Conservation (phyloP, 2,113 vertebrate species). For the Tringa solitaria region DNA sequence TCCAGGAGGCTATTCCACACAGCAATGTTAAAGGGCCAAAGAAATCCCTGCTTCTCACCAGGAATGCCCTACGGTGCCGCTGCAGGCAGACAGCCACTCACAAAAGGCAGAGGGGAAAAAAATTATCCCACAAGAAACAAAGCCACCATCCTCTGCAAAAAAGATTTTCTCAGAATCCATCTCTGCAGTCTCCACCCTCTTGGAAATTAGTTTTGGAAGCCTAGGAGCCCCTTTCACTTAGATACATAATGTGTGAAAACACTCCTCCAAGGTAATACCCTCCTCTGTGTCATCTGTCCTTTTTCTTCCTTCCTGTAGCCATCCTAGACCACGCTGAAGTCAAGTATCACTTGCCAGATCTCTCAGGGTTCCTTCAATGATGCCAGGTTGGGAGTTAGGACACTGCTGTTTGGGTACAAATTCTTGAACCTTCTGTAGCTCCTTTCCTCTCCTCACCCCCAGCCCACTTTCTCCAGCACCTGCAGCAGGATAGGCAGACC, state of each 20-base stretch:
- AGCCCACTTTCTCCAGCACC: neutral
- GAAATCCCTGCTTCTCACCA: neutral
- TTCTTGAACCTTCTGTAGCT: neutral
- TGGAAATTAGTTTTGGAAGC: neutral
- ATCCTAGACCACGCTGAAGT: neutral
- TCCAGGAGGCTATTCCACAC: neutral
- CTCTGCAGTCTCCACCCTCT: neutral
- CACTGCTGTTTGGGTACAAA: neutral
- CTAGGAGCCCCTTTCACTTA: neutral
- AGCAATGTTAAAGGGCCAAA: neutral
- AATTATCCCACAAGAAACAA: neutral
- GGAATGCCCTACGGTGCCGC: accelerated
- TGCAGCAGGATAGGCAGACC: neutral
- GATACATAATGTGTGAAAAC: neutral
- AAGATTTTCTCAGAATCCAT: neutral
- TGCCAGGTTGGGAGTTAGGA: neutral
- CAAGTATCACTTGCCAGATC: neutral
- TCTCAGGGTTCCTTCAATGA: neutral
- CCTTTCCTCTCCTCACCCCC: neutral
- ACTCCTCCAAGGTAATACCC: neutral
- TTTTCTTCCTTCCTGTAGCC: neutral
- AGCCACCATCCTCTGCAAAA: neutral
- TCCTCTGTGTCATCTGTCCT: neutral
- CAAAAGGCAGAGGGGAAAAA: neutral
- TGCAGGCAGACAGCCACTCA: neutral